Evolutionary conservation across 2,113 vertebrate species (phyloP).

Genomic region (Dipodomys spectabilis): DNA sequence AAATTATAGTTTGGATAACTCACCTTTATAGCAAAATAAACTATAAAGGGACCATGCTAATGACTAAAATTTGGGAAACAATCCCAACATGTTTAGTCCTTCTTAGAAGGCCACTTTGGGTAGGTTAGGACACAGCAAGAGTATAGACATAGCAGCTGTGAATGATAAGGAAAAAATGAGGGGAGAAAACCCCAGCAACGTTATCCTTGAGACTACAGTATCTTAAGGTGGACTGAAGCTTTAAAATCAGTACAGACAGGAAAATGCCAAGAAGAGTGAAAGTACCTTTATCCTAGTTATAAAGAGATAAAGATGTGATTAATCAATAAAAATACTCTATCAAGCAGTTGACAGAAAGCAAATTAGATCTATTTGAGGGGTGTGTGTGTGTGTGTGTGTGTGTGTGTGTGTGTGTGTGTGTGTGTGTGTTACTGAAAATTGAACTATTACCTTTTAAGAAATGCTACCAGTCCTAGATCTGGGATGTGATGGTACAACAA

Average conservation of each 20-base stretch:
- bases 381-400: too few species aligned
- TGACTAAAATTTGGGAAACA: slow-evolving; percentile 37
- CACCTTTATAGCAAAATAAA: background rate
- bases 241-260: slow-evolving; percentile 36
- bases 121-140: background rate
- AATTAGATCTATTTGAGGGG: background rate
- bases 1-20: slow-evolving; percentile 24
- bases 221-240: background rate
- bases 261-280: slow-evolving; percentile 1
- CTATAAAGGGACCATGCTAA: slow-evolving; percentile 14
- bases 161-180: background rate
- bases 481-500: background rate
- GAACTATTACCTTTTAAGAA: too few species aligned
- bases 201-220: background rate
- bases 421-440: too few species aligned
- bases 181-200: background rate
- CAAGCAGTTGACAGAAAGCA: background rate
- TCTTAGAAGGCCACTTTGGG: background rate
- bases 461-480: background rate
- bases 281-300: slow-evolving; percentile 7
- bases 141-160: background rate
- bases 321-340: background rate
- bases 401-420: too few species aligned
- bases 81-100: background rate
- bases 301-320: slow-evolving; percentile 27